Evolutionary conservation across 2,113 vertebrate species (phyloP).

Genomic region (Caranx melampygus): DNA sequence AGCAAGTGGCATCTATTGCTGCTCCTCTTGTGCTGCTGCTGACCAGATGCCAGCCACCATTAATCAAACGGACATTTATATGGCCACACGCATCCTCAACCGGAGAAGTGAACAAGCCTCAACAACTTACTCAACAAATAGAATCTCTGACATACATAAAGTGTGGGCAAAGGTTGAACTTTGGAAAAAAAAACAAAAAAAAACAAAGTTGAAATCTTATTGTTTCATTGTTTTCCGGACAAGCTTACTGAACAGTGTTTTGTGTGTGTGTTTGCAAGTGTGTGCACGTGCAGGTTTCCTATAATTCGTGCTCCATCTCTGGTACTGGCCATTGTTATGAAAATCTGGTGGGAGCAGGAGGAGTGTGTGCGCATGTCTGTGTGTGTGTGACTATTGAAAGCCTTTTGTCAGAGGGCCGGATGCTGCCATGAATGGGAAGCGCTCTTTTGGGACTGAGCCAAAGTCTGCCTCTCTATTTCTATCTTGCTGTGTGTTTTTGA

Average conservation of each 20-base stretch:
- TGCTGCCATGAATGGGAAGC: constrained; percentile 71
- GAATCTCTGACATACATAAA: neutral
- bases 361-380: constrained; percentile 13
- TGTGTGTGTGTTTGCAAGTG: neutral
- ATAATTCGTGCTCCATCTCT: constrained; percentile 49
- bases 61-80: constrained; percentile 44
- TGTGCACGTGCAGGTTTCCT: constrained; percentile 45
- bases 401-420: constrained; percentile 76
- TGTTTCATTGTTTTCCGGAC: neutral
- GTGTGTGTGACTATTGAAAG: constrained; percentile 59
- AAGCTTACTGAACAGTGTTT: constrained; percentile 9
- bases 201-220: neutral
- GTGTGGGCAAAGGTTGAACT: neutral
- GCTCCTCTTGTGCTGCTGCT: constrained; percentile 7
- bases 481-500: constrained; percentile 9
- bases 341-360: constrained; percentile 51
- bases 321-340: constrained; percentile 66
- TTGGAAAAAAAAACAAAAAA: too few relatives aligned
- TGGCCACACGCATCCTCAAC: constrained; percentile 1
- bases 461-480: constrained; percentile 29
- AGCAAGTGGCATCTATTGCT: constrained; percentile 2
- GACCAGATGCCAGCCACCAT: constrained; percentile 53
- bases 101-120: constrained; percentile 6
- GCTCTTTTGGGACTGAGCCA: constrained; percentile 64
- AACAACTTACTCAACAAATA: neutral